phyloP scores from a whole-genome alignment of 2,888 invertebrate species.

The Achlya flavicornis region DNA sequence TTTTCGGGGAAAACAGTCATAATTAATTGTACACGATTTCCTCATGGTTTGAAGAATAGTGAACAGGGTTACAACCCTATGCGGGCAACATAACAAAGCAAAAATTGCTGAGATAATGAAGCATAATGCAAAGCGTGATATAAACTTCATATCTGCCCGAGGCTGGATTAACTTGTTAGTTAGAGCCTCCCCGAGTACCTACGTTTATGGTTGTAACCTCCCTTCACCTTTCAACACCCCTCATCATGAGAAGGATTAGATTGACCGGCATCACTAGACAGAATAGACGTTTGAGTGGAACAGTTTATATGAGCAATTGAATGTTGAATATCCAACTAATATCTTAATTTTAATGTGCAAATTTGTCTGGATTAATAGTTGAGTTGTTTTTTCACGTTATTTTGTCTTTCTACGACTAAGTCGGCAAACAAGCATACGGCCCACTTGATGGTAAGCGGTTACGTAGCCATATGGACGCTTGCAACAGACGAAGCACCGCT shows the following conservation, averaged over 20 bases:
- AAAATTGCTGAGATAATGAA: constrained; percentile 79
- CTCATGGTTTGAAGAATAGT: background rate
- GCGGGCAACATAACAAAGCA: constrained; percentile 66
- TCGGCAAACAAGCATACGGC: no score
- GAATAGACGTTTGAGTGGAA: background rate
- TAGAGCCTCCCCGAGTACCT: constrained; percentile 36
- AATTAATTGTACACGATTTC: no score
- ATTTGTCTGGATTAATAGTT: no score
- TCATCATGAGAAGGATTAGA: constrained; percentile 13
- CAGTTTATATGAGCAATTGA: background rate
- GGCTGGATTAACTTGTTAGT: constrained; percentile 80
- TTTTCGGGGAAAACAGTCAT: no score
- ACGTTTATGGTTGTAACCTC: constrained; percentile 10
- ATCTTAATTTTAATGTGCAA: no score
- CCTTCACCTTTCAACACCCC: constrained; percentile 12
- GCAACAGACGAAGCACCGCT: no score
- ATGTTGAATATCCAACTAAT: no score
- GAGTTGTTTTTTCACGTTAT: no score
- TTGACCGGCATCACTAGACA: background rate
- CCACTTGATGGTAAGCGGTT: no score
- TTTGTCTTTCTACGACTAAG: no score
- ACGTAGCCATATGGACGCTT: no score
- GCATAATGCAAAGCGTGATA: constrained; percentile 79
- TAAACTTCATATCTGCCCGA: constrained; percentile 72
- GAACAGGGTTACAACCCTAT: background rate